A percentile compares a stretch with the other conserved stretches of the same genome.
phyloP scores from a whole-genome alignment of 2,113 vertebrate species.

The Lethenteron camtschaticum region DNA sequence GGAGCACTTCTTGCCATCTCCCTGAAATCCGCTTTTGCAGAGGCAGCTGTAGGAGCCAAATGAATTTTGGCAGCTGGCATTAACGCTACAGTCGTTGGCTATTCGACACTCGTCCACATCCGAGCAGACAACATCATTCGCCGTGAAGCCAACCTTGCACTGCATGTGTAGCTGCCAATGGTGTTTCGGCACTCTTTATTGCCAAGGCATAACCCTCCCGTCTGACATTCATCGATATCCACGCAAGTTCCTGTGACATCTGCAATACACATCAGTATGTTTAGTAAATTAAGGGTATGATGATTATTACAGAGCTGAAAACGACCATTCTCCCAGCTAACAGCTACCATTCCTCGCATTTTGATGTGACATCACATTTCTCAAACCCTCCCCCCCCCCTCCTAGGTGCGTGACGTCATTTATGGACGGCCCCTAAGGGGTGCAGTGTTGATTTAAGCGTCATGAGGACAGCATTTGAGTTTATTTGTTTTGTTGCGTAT shows the following conservation, averaged over 20 bases:
- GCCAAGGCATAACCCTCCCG: neutral
- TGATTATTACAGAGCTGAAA: too few species aligned
- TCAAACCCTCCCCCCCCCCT: too few species aligned
- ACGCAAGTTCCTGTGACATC: neutral
- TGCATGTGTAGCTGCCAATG: neutral
- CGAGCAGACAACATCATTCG: neutral
- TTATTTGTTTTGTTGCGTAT: too few species aligned
- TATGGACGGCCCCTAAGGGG: too few species aligned
- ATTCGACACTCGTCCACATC: conserved; percentile 5
- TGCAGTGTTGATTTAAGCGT: too few species aligned
- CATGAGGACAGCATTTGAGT: too few species aligned
- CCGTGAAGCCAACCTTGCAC: neutral
- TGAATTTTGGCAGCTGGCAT: neutral
- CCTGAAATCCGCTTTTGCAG: neutral
- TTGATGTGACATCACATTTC: too few species aligned
- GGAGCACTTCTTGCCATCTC: neutral
- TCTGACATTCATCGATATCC: neutral
- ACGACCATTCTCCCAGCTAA: too few species aligned
- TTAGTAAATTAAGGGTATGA: too few species aligned
- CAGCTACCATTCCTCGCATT: too few species aligned
- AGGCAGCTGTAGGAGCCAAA: neutral
- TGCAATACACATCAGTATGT: too few species aligned
- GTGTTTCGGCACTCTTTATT: neutral
- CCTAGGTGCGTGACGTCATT: too few species aligned
- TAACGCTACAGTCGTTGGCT: neutral